Evolutionary conservation across 2,113 vertebrate species (phyloP).

Genomic region (Pan paniscus): DNA sequence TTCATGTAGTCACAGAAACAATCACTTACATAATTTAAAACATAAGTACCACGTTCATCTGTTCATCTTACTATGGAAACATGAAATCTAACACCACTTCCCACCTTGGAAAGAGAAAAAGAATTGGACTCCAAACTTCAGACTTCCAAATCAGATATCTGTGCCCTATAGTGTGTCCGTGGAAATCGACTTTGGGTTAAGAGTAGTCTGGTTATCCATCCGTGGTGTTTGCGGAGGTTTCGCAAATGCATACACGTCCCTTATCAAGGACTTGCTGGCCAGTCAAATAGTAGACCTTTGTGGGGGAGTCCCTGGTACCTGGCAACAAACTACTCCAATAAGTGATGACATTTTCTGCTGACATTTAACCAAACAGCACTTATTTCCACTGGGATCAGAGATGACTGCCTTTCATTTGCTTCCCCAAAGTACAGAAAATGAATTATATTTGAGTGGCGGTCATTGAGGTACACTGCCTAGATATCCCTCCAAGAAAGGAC

Average conservation of each 20-base stretch:
- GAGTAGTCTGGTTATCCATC: background rate
- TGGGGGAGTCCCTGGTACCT: background rate
- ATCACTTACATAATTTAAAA: background rate
- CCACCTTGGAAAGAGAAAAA: background rate
- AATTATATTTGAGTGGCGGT: background rate
- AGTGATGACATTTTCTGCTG: background rate
- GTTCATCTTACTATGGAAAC: background rate
- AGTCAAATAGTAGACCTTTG: background rate
- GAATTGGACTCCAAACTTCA: background rate
- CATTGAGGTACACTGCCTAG: background rate
- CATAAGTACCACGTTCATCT: background rate
- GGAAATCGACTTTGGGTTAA: background rate
- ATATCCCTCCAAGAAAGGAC: background rate
- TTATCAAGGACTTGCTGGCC: background rate
- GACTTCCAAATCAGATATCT: background rate
- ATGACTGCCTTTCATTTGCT: background rate
- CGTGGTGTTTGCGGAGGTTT: background rate
- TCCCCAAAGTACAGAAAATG: background rate
- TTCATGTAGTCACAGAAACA: background rate
- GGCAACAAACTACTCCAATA: background rate
- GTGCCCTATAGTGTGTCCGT: background rate
- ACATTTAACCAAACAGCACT: background rate
- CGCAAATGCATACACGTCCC: background rate
- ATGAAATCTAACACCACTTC: background rate
- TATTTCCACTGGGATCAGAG: background rate